Evolutionary conservation across 2,113 vertebrate genomes (phyloP).

Genomic region (Dinomys branickii): DNA sequence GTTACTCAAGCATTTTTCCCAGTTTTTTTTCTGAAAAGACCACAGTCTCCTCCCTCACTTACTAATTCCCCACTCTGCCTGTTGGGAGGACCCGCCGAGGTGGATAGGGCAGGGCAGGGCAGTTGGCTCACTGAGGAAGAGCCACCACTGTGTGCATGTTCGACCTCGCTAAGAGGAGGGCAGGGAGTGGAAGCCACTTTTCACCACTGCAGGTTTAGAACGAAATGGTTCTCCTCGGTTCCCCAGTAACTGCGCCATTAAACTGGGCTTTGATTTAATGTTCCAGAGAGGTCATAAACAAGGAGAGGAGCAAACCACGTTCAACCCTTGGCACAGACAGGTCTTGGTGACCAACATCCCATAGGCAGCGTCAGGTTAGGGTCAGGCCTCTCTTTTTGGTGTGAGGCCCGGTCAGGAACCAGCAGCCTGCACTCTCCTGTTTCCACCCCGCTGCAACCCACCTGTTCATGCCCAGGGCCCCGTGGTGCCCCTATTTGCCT

Average conservation of each 20-base stretch:
- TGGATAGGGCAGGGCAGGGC: background rate
- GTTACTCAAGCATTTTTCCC: background rate
- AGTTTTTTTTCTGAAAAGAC: conserved; percentile 27
- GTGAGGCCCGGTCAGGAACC: background rate
- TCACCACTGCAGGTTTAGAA: background rate
- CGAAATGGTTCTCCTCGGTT: background rate
- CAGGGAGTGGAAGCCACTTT: background rate
- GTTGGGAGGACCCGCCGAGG: background rate
- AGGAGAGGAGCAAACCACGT: background rate
- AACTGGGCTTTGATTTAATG: conserved; percentile 18
- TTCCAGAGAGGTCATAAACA: background rate
- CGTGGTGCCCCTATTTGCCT: no score
- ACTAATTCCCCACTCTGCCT: background rate
- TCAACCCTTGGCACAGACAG: background rate
- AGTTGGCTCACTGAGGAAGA: background rate
- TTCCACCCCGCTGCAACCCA: background rate
- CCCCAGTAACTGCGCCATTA: background rate
- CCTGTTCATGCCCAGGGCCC: background rate
- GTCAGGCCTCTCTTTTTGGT: background rate
- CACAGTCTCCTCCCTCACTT: background rate
- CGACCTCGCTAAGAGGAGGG: background rate
- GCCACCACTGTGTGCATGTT: background rate
- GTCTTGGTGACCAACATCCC: background rate
- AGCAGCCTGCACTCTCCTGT: background rate
- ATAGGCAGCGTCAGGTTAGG: background rate